A percentile compares a stretch with the other conserved stretches of the same genome.
phyloP scores from a whole-genome alignment of 2,797 vertebrate species.

The Alcedo quadribrachys region DNA sequence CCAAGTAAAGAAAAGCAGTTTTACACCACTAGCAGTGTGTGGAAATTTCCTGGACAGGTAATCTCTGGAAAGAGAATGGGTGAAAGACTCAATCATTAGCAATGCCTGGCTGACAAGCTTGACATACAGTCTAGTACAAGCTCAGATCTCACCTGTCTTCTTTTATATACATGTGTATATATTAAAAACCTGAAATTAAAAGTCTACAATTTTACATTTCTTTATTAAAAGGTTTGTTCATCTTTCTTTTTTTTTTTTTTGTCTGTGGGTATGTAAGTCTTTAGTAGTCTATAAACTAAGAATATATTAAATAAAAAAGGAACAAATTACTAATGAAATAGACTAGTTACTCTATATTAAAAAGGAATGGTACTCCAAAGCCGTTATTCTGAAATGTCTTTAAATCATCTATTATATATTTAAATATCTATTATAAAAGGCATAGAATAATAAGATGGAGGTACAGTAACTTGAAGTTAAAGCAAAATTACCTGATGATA shows the following conservation, averaged over 20 bases:
- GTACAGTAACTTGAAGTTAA: neutral
- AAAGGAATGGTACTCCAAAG: neutral
- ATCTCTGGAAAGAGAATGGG: neutral
- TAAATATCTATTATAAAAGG: too few relatives aligned
- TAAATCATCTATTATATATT: too few relatives aligned
- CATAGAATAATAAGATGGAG: neutral
- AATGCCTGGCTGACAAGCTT: neutral
- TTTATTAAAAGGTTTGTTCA: neutral
- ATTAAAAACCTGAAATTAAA: neutral
- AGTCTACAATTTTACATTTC: neutral
- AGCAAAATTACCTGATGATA: neutral
- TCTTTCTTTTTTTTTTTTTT: neutral
- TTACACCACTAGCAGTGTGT: neutral
- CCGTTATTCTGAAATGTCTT: neutral
- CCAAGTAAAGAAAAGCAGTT: neutral
- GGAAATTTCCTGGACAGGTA: neutral
- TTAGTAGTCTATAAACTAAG: neutral
- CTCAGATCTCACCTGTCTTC: neutral
- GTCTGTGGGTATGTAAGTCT: neutral
- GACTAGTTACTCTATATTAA: neutral
- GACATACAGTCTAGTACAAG: neutral
- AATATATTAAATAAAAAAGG: neutral
- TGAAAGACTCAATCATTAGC: neutral
- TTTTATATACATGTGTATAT: neutral
- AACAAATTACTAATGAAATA: neutral